Percentiles rank a stretch among this genome's conserved stretches.
Conservation (phyloP, 2,888 invertebrate species). For the Blastobasis lacticolella region DNA sequence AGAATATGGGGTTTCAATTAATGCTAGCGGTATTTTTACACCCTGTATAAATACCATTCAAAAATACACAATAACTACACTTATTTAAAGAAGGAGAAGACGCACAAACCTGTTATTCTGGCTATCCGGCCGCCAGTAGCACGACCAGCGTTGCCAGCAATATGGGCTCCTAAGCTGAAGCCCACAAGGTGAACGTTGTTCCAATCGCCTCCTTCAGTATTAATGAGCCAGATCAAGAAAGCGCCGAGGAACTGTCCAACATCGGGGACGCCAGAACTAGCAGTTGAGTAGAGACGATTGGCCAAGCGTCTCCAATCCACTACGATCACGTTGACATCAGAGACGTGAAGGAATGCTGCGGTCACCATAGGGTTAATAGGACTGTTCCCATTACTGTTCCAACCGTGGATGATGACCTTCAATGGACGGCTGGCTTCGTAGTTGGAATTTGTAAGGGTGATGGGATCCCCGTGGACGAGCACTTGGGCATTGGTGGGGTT, state of each 20-base stretch:
- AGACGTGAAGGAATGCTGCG: slow-evolving; percentile 25
- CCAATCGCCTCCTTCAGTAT: slow-evolving; percentile 32
- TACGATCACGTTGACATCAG: slow-evolving; percentile 36
- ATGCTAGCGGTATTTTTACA: too few relatives aligned
- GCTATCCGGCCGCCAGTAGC: slow-evolving; percentile 18
- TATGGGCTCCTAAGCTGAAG: slow-evolving; percentile 47
- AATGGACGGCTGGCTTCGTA: slow-evolving; percentile 28
- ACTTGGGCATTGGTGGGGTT: slow-evolving; percentile 39
- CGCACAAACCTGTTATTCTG: slow-evolving; percentile 19
- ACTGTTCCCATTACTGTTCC: slow-evolving; percentile 41
- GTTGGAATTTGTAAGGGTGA: slow-evolving; percentile 37
- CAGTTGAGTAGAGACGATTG: slow-evolving; percentile 10
- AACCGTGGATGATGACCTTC: slow-evolving; percentile 49
- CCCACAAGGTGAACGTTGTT: slow-evolving; percentile 40
- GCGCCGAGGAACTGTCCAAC: slow-evolving; percentile 24
- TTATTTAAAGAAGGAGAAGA: too few relatives aligned
- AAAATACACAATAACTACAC: too few relatives aligned
- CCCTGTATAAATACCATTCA: too few relatives aligned
- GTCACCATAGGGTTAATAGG: slow-evolving; percentile 31
- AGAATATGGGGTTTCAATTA: too few relatives aligned
- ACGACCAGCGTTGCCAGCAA: slow-evolving; percentile 39
- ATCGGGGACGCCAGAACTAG: slow-evolving; percentile 17
- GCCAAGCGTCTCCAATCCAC: slow-evolving; percentile 35
- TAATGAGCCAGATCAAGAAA: slow-evolving; percentile 33
- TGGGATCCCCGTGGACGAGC: slow-evolving; percentile 35